Conservation (phyloP, 2,797 vertebrate genomes). For the Pangasius larnaudii region DNA sequence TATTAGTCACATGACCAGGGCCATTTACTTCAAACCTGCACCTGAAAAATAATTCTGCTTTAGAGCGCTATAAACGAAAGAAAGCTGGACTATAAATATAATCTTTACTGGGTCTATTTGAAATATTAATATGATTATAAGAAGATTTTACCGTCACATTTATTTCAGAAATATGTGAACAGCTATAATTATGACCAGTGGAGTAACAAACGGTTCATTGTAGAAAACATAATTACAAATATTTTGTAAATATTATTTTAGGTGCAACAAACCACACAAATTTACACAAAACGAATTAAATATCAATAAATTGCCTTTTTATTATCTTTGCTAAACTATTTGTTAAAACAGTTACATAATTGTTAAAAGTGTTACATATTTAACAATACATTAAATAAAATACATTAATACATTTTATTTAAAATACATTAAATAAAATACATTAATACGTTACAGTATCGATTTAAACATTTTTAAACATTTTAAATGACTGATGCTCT, state of each 20-base stretch:
- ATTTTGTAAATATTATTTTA: not conserved
- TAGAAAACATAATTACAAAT: not conserved
- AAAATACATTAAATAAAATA: not conserved
- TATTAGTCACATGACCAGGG: not conserved
- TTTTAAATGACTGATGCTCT: not conserved
- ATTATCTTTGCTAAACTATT: not conserved
- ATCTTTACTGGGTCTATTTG: not conserved
- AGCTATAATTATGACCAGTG: not conserved
- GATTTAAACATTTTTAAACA: not conserved
- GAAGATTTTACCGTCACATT: not conserved
- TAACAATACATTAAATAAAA: not conserved
- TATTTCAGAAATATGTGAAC: slow-evolving; percentile 6
- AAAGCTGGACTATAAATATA: not conserved
- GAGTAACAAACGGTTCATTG: not conserved
- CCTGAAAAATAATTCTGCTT: not conserved
- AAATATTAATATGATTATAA: slow-evolving; percentile 3
- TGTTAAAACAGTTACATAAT: too few relatives aligned
- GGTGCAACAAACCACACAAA: not conserved
- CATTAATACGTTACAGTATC: not conserved
- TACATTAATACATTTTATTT: not conserved
- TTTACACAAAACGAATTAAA: not conserved
- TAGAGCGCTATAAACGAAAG: not conserved
- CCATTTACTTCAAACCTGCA: not conserved
- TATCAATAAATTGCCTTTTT: not conserved
- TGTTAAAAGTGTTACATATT: not conserved